A percentile compares a stretch with the other conserved stretches of the same genome.
Conservation (phyloP, 1,140 invertebrate genomes). For the Cotesia glomerata region DNA sequence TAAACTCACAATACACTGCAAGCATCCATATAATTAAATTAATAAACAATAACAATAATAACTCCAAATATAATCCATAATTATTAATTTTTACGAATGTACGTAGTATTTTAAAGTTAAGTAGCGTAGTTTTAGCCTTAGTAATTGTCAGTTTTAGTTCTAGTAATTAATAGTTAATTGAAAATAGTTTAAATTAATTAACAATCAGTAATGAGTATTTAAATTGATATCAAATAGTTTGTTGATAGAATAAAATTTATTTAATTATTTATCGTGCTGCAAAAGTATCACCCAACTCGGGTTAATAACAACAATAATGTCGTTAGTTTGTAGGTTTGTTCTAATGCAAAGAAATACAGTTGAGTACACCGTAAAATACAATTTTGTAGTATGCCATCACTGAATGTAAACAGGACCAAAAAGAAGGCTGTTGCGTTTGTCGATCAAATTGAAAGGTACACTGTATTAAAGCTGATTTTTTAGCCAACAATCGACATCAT, state of each 20-base stretch:
- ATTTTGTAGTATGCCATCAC: conserved; percentile 61
- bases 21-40: background rate
- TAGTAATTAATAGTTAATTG: no score
- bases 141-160: no score
- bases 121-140: no score
- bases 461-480: background rate
- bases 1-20: background rate
- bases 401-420: conserved; percentile 59
- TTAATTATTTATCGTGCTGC: no score
- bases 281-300: background rate
- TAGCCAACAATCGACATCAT: background rate
- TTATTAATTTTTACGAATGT: no score
- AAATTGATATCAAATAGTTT: no score
- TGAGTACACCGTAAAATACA: conserved; percentile 33
- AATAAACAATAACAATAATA: background rate
- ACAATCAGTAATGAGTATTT: no score
- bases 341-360: conserved; percentile 7
- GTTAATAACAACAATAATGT: conserved; percentile 1
- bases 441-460: conserved; percentile 60
- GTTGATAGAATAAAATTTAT: no score
- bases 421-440: conserved; percentile 63
- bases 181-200: no score
- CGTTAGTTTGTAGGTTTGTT: conserved; percentile 9
- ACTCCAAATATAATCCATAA: no score
- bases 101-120: no score